These are phyloP conservation scores for Ephialtes manifestator DNA, from an alignment of 2,888 invertebrate species.

Conservation along the genomic window DNA sequence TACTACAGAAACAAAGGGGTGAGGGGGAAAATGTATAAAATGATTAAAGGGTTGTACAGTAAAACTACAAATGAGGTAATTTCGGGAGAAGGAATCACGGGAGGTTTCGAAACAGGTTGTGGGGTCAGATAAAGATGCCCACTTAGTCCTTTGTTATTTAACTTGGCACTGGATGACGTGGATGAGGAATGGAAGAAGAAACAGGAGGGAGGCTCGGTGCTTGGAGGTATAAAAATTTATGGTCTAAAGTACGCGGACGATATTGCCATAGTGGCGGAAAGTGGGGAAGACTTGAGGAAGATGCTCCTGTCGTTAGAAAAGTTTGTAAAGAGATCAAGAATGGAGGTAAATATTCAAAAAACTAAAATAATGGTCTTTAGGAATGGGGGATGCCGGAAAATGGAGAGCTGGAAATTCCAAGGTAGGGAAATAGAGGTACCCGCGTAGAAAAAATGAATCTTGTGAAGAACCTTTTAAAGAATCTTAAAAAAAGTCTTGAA, in stretches of 20 bases:
- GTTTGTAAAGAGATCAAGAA: not conserved
- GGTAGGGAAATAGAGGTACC: no score
- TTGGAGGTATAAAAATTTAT: not conserved
- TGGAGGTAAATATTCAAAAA: not conserved
- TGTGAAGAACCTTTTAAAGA: no score
- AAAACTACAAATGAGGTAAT: not conserved
- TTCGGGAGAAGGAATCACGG: not conserved
- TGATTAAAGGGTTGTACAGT: not conserved
- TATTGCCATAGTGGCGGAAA: not conserved
- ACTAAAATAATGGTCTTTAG: not conserved
- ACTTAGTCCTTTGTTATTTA: not conserved
- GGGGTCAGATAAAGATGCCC: not conserved
- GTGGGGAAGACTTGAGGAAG: not conserved
- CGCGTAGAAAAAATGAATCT: no score
- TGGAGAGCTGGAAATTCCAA: no score
- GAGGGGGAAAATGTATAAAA: not conserved
- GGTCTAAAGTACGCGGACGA: not conserved
- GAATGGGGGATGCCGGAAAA: no score
- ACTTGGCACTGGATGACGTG: not conserved
- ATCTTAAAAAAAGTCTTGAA: no score
- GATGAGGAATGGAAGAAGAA: not conserved
- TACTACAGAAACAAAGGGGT: not conserved
- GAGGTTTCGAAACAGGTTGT: not conserved
- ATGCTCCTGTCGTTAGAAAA: not conserved
- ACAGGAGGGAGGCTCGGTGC: not conserved